Evolutionary conservation across 53 echinoderm and acorn worm genomes (phyloP), one percentile per base, ranked within the genome.

Genomic region (Echinometra lucunter): DNA sequence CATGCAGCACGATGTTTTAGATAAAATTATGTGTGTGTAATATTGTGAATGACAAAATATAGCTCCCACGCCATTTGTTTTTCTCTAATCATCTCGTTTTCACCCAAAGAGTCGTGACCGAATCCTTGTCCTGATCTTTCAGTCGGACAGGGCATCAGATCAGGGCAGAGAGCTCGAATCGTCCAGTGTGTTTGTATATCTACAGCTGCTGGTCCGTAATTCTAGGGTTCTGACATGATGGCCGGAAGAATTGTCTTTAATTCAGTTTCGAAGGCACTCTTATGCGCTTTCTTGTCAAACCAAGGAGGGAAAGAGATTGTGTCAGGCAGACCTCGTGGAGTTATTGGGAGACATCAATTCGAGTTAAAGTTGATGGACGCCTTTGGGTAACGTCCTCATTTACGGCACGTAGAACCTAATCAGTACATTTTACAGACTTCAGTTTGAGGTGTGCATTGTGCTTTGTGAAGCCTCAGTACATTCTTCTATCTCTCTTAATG

Each of bases 221-320:
- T 89, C 89, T 60, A 89, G 60, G 57, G 30, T 49, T 58, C 89
- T 58, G 89, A 60, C 89, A 89, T 89, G 89, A 89, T 40, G 37
- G 89, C 60, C 89, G 63, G 89, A 89, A 89, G 60, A 60, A 60
- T 89, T 89, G 89, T 37, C 57, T 57, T 58, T 89, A 89, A 89
- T 89, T 37, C 58, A 89, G 60, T 89, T 89, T 60, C 13, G 89
- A 35, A 89, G 57, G 37, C 89, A 89, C 85, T 85, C 47, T 49
- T 44, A 1, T 28, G n/a, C 85, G 49, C 49, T 47, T 47, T 85
- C 45, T 85, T 53, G 85, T 81, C 72, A 72, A 78, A 2, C 42
- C 3, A 12, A 21, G 23, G 42, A 78, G 85, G n/a, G n/a, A 40
- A 85, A n/a, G 12, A 37, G 85, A 47, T 49, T 49, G 85, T 85